Conservation (phyloP, 2,888 invertebrate genomes). For the Lacanobia oleracea region DNA sequence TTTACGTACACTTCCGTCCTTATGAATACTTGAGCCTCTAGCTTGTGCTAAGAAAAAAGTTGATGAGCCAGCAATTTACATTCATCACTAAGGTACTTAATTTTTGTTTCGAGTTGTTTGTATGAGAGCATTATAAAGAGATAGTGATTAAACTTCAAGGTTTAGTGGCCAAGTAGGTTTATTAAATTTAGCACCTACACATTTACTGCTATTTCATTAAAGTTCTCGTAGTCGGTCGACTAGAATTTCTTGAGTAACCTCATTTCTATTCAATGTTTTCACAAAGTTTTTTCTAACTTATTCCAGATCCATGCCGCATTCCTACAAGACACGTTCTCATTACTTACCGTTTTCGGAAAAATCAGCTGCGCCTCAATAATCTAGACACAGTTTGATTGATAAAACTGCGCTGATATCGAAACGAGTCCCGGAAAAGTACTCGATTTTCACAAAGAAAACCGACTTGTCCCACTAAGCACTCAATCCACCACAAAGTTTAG, state of each 20-base stretch:
- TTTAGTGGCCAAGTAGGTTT: slow-evolving; percentile 21
- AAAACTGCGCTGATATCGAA: slow-evolving; percentile 89
- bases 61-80: slow-evolving; percentile 81
- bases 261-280: slow-evolving; percentile 17
- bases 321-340: not conserved
- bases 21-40: slow-evolving; percentile 82
- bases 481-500: slow-evolving; percentile 77
- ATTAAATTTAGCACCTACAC: slow-evolving; percentile 10
- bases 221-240: not conserved
- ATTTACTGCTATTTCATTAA: slow-evolving; percentile 10
- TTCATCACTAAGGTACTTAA: slow-evolving; percentile 71
- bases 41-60: slow-evolving; percentile 76
- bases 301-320: not conserved
- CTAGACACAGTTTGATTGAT: slow-evolving; percentile 84
- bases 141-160: slow-evolving; percentile 17
- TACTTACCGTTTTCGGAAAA: slow-evolving; percentile 82
- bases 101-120: slow-evolving; percentile 54
- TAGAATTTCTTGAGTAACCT: slow-evolving; percentile 22
- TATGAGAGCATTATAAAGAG: slow-evolving; percentile 19
- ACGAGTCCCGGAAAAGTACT: slow-evolving; percentile 78
- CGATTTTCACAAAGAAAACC: slow-evolving; percentile 74
- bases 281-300: slow-evolving; percentile 18
- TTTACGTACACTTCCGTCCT: slow-evolving; percentile 77
- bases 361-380: slow-evolving; percentile 81
- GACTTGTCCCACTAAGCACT: slow-evolving; percentile 79